phyloP scores from a whole-genome alignment of 2,797 vertebrate genomes.

The Emys orbicularis region DNA sequence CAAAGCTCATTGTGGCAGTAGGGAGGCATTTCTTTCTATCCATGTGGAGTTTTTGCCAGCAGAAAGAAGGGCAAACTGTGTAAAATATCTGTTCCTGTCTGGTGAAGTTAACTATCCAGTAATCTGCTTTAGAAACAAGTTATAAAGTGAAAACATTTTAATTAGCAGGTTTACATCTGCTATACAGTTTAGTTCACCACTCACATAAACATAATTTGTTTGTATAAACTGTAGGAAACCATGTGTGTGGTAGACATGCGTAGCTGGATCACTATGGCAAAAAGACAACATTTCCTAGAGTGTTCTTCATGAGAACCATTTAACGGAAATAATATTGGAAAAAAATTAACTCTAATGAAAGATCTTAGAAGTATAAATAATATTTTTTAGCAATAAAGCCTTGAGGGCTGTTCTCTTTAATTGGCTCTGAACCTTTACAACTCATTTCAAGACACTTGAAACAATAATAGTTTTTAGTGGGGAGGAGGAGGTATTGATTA shows the following conservation, averaged over 20 bases:
- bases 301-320: constrained; percentile 41
- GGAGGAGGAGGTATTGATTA: neutral
- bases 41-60: neutral
- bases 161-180: constrained; percentile 66
- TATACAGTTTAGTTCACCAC: constrained; percentile 34
- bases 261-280: neutral
- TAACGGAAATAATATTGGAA: constrained; percentile 37
- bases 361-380: constrained; percentile 16
- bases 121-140: constrained; percentile 63
- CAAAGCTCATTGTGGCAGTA: constrained; percentile 25
- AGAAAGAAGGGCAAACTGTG: neutral
- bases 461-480: too few relatives aligned
- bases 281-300: constrained; percentile 47
- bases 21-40: constrained; percentile 28
- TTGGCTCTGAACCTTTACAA: neutral
- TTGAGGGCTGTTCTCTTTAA: neutral
- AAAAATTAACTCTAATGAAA: constrained; percentile 53
- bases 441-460: neutral
- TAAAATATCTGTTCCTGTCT: constrained; percentile 62
- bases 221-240: constrained; percentile 65
- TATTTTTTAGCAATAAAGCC: constrained; percentile 25
- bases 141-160: constrained; percentile 41
- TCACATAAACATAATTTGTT: constrained; percentile 59
- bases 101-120: constrained; percentile 64
- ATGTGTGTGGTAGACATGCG: constrained; percentile 41